Conservation (phyloP, 2,888 invertebrate genomes). For the Celastrina argiolus region DNA sequence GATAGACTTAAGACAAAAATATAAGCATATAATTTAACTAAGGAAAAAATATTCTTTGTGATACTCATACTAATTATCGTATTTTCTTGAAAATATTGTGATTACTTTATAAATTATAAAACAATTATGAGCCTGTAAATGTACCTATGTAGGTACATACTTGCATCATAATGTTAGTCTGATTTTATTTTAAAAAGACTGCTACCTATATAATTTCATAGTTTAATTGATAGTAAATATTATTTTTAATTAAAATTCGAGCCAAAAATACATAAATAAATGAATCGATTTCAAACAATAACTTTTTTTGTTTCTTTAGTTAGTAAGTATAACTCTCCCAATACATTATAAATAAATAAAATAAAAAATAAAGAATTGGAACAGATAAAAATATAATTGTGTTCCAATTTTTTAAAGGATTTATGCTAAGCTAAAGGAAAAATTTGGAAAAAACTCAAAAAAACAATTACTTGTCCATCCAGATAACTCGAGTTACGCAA, state of each 20-base stretch:
- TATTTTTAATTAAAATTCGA: constrained; percentile 16
- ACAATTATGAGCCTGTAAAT: constrained; percentile 24
- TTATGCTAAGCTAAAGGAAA: constrained; percentile 10
- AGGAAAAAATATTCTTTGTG: constrained; percentile 25
- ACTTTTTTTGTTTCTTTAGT: constrained; percentile 15
- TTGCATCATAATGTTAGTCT: constrained; percentile 25
- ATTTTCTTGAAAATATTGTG: constrained; percentile 28
- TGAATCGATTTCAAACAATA: constrained; percentile 25
- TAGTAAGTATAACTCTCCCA: constrained; percentile 15
- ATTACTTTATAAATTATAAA: too few species aligned
- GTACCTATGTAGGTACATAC: constrained; percentile 22
- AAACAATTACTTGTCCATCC: constrained; percentile 15
- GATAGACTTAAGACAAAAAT: too few species aligned
- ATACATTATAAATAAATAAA: constrained; percentile 7
- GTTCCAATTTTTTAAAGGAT: background rate
- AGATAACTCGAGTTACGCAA: too few species aligned
- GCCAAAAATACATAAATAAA: constrained; percentile 26
- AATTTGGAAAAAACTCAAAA: constrained; percentile 1
- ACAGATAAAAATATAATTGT: constrained; percentile 14
- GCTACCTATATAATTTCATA: background rate
- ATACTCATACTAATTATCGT: constrained; percentile 27
- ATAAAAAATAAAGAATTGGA: constrained; percentile 20
- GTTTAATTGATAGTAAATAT: constrained; percentile 18
- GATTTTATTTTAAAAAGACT: constrained; percentile 24
- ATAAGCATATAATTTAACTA: constrained; percentile 25